Evolutionary conservation across 2,888 invertebrate species (phyloP).

Genomic region (Ditylenchus weischeri): DNA sequence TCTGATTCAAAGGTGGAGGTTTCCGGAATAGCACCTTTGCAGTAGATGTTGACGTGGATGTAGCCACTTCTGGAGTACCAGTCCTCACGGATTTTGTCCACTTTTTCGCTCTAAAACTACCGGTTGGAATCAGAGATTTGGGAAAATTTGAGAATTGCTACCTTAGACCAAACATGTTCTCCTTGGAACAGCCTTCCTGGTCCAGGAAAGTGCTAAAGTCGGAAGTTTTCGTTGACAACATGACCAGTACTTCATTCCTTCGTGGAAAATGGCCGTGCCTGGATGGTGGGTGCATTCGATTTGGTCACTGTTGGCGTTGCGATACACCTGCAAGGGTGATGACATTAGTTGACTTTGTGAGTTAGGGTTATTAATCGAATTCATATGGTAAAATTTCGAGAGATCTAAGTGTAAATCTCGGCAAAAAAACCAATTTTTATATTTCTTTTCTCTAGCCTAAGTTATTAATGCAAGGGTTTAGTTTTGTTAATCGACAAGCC

Average conservation of each 20-base stretch:
- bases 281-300: constrained; percentile 43
- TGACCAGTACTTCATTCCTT: constrained; percentile 56
- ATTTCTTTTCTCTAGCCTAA: no score
- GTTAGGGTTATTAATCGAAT: no score
- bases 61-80: constrained; percentile 52
- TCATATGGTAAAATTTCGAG: no score
- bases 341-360: no score
- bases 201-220: constrained; percentile 88
- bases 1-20: constrained; percentile 76
- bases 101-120: constrained; percentile 42
- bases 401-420: no score
- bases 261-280: constrained; percentile 42
- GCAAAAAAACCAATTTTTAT: neutral
- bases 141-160: constrained; percentile 33
- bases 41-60: constrained; percentile 54
- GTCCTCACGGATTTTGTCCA: constrained; percentile 53
- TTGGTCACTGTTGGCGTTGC: constrained; percentile 29
- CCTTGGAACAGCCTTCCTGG: constrained; percentile 82
- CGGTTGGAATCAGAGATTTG: neutral
- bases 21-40: constrained; percentile 73
- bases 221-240: constrained; percentile 87
- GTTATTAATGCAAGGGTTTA: no score
- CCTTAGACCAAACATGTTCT: constrained; percentile 78
- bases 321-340: constrained; percentile 30
- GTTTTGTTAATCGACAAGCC: no score